Evolutionary conservation across 2,888 invertebrate species (phyloP).

Genomic region (Spisula subtruncata): DNA sequence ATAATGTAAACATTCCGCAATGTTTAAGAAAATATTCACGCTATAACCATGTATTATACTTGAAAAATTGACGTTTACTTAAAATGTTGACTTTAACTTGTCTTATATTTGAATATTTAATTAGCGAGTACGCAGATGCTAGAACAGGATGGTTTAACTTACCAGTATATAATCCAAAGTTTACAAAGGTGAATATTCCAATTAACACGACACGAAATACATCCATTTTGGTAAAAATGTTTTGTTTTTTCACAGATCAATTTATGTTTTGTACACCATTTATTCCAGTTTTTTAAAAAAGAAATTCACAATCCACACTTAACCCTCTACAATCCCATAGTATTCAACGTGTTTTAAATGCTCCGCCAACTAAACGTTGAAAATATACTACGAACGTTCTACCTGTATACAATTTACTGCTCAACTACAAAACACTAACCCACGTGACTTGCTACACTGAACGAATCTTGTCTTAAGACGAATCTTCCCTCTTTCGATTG

Average conservation of each 20-base stretch:
- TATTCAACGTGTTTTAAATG: conserved; percentile 30
- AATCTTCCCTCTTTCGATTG: conserved; percentile 8
- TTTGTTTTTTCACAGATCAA: conserved; percentile 3
- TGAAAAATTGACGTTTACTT: neutral
- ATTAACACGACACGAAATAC: conserved; percentile 35
- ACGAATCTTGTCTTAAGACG: neutral
- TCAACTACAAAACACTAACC: neutral
- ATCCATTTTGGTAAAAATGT: conserved; percentile 26
- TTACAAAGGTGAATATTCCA: conserved; percentile 43
- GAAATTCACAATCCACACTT: neutral
- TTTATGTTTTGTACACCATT: conserved; percentile 37
- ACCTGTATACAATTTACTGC: neutral
- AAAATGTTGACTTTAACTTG: neutral
- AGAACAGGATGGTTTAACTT: conserved; percentile 12
- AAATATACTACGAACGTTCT: neutral
- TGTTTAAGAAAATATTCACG: neutral
- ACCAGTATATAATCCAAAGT: conserved; percentile 48
- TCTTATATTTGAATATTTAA: neutral
- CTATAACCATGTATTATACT: neutral
- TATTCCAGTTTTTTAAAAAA: neutral
- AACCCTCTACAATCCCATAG: conserved; percentile 38
- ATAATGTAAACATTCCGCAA: neutral
- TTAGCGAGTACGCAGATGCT: conserved; percentile 18
- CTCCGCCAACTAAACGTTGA: conserved; percentile 25
- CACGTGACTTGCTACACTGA: neutral